A percentile compares a stretch with the other conserved stretches of the same genome.
These are phyloP conservation scores for Sebastes steindachneri DNA, from an alignment of 2,797 vertebrate species.

Conservation along the genomic window DNA sequence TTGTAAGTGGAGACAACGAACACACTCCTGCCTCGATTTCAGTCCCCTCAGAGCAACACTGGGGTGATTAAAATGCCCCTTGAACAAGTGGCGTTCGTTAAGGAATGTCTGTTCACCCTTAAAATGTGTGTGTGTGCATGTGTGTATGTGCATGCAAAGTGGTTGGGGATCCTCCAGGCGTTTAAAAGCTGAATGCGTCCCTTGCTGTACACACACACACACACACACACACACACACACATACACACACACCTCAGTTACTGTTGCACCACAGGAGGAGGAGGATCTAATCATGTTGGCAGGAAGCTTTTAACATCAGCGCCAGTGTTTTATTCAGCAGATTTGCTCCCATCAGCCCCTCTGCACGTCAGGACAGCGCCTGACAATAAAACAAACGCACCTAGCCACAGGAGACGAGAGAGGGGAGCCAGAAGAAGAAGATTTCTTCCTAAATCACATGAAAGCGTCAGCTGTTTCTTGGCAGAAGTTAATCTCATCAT, in stretches of 20 bases:
- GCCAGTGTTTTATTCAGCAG: slow-evolving; percentile 64
- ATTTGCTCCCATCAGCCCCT: slow-evolving; percentile 25
- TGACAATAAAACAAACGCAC: slow-evolving; percentile 46
- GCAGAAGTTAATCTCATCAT: neutral
- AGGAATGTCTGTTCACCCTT: slow-evolving; percentile 46
- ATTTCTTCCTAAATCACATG: neutral
- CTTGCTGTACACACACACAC: neutral
- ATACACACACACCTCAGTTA: slow-evolving; percentile 40
- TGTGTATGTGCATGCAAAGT: slow-evolving; percentile 4
- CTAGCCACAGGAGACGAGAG: neutral
- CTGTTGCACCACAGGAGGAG: slow-evolving; percentile 50
- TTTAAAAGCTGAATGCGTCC: slow-evolving; percentile 41
- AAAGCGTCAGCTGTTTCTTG: slow-evolving; percentile 16
- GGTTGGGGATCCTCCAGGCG: slow-evolving; percentile 40
- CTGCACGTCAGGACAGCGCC: slow-evolving; percentile 7
- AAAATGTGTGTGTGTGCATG: neutral
- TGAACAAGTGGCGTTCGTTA: slow-evolving; percentile 47
- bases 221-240: neutral
- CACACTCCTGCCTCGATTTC: slow-evolving; percentile 22
- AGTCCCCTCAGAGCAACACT: slow-evolving; percentile 31
- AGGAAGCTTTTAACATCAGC: slow-evolving; percentile 66
- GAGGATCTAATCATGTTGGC: slow-evolving; percentile 69
- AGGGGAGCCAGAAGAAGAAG: neutral
- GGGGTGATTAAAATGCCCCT: slow-evolving; percentile 69
- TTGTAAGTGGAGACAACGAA: slow-evolving; percentile 38